Base-by-base conservation (phyloP, 2,113 vertebrate species). In the Thryonomys swinderianus region DNA sequence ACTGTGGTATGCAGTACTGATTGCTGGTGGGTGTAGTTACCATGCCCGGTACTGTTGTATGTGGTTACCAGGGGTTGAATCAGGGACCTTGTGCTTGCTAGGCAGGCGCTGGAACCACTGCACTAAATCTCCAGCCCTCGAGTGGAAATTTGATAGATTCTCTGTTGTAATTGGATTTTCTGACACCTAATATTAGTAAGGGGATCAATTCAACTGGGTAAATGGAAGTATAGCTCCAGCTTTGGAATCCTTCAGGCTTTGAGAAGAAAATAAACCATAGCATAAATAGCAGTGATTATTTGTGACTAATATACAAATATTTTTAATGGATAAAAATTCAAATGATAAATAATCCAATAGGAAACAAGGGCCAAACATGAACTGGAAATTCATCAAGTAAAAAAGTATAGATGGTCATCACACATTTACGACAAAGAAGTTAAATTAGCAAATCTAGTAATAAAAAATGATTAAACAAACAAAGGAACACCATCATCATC, bases 361-460 rank as follows among this genome's bases (percentile, higher is more conserved):
- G 78, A 79, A 48, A 92, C 30, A 74, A 73, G 34, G 42, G 45
- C 10, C 79, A 62, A 80, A 79, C 9, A 61, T 79, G 48, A 83
- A 62, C 32, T 42, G 7, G 34, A 95, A 85, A 81, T 51, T 74
- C 2, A 88, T 74, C 59, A 93, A 71, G 66, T 64, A 55, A 85
- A 67, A 37, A 87, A 45, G 17, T 80, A 51, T 37, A 82, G 81
- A 66, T 85, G 16, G 10, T 78, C 30, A 93, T 20, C 79, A 78
- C 90, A 57, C 67, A 69, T 37, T 81, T 84, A 57, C 55, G 53
- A 51, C 6, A 57, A 84, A 76, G 32, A 82, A 62, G 20, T n/a
- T n/a, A n/a, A n/a, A n/a, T 37, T 61, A 85, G 32, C 18, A 90
- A 88, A 96, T 87, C 14, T 32, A 61, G 18, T 71, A 94, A 85